phyloP scores from a whole-genome alignment of 2,113 vertebrate genomes.

The Potamarius usumacintae region DNA sequence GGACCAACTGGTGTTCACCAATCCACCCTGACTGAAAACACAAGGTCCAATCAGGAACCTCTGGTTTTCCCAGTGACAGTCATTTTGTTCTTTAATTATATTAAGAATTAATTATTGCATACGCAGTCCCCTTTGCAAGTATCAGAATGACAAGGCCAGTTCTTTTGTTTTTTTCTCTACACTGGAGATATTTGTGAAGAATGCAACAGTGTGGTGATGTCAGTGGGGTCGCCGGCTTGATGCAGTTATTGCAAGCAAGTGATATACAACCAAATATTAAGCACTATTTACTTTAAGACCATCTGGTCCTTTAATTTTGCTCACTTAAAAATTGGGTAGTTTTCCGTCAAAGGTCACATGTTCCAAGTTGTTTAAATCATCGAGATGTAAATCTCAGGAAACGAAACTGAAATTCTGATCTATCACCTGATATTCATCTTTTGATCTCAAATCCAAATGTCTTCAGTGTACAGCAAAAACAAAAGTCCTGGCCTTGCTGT shows the following conservation, averaged over 20 bases:
- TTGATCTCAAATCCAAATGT: no score
- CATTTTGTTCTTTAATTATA: not conserved
- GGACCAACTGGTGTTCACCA: not conserved
- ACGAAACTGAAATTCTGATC: not conserved
- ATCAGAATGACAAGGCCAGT: not conserved
- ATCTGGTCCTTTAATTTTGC: no score
- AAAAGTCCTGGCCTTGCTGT: not conserved
- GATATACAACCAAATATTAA: no score
- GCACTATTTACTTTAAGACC: no score
- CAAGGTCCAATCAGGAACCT: not conserved
- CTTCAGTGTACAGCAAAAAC: not conserved
- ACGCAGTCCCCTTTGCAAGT: not conserved
- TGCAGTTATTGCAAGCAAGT: no score
- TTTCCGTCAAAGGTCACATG: not conserved
- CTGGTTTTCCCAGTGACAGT: not conserved
- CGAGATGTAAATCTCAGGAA: not conserved
- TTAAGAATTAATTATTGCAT: no score
- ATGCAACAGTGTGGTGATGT: no score
- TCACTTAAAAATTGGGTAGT: not conserved
- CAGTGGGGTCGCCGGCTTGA: no score
- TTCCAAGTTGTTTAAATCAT: not conserved
- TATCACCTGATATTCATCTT: not conserved
- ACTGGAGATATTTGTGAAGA: not conserved
- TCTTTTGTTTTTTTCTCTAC: not conserved
- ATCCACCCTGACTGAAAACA: not conserved